Evolutionary conservation across 1,140 invertebrate species (phyloP).

Genomic region (Drosophila pandora): DNA sequence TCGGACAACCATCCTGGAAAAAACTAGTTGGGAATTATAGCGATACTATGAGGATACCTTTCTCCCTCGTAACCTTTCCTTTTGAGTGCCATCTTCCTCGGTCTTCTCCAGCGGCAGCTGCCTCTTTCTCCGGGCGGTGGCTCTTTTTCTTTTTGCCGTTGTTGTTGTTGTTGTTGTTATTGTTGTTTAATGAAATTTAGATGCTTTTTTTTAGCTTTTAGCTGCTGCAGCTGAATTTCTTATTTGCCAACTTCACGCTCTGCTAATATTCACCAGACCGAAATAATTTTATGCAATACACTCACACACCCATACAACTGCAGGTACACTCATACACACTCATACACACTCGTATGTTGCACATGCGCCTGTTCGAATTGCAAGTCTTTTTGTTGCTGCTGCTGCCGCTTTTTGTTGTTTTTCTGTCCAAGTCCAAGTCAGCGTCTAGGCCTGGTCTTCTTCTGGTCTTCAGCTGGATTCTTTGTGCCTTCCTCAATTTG

Average conservation of each 20-base stretch:
- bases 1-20: background rate
- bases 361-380: slow-evolving; percentile 60
- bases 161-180: slow-evolving; percentile 16
- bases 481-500: slow-evolving; percentile 64
- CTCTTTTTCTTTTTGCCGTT: background rate
- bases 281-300: slow-evolving; percentile 84
- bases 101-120: slow-evolving; percentile 32
- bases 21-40: background rate
- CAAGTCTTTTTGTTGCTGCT: slow-evolving; percentile 43
- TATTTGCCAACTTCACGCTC: slow-evolving; percentile 84
- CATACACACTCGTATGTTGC: slow-evolving; percentile 29
- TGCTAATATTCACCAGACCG: slow-evolving; percentile 83
- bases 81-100: slow-evolving; percentile 7
- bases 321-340: slow-evolving; percentile 22
- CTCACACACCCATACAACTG: slow-evolving; percentile 48
- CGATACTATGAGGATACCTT: background rate
- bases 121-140: slow-evolving; percentile 43
- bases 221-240: slow-evolving; percentile 66
- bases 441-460: slow-evolving; percentile 39
- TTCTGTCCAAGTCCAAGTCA: slow-evolving; percentile 19
- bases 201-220: slow-evolving; percentile 53
- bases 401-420: slow-evolving; percentile 32
- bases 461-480: slow-evolving; percentile 45
- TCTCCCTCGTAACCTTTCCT: slow-evolving; percentile 17
- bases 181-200: slow-evolving; percentile 75